Percentiles rank a stretch among this genome's conserved stretches.
Evolutionary conservation across 2,113 vertebrate genomes (phyloP).

Genomic region (Myotis brandtii): DNA sequence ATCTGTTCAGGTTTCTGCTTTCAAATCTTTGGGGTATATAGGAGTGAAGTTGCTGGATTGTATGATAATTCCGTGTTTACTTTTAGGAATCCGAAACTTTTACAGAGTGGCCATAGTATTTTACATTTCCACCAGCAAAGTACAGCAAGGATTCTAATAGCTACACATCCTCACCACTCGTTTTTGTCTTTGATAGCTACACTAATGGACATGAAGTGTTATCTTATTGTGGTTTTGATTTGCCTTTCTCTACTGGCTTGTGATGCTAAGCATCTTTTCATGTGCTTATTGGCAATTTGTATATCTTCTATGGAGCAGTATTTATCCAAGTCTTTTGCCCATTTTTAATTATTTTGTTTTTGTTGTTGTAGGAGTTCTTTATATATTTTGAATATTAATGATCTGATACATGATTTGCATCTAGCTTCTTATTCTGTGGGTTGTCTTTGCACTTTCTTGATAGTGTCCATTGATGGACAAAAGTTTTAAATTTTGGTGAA

Average conservation of each 20-base stretch:
- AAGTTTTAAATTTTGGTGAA: conserved; percentile 52
- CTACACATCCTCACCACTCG: background rate
- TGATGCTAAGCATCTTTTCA: background rate
- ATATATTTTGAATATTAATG: background rate
- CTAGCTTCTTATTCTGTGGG: background rate
- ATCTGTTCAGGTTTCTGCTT: background rate
- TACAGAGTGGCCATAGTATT: background rate
- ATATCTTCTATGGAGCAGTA: background rate
- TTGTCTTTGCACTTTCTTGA: background rate
- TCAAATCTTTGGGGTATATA: background rate
- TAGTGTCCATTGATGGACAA: background rate
- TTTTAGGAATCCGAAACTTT: background rate
- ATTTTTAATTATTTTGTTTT: background rate
- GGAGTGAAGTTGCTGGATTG: background rate
- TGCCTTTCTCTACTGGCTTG: background rate
- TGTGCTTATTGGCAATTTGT: background rate
- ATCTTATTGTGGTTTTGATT: background rate
- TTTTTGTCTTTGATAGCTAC: background rate
- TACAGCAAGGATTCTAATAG: background rate
- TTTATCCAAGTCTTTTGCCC: background rate
- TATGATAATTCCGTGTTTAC: background rate
- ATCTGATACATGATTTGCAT: background rate
- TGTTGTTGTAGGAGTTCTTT: background rate
- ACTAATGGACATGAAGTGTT: background rate
- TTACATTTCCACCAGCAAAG: background rate